phyloP scores from a whole-genome alignment of 2,113 vertebrate species.

The Cairina moschata region DNA sequence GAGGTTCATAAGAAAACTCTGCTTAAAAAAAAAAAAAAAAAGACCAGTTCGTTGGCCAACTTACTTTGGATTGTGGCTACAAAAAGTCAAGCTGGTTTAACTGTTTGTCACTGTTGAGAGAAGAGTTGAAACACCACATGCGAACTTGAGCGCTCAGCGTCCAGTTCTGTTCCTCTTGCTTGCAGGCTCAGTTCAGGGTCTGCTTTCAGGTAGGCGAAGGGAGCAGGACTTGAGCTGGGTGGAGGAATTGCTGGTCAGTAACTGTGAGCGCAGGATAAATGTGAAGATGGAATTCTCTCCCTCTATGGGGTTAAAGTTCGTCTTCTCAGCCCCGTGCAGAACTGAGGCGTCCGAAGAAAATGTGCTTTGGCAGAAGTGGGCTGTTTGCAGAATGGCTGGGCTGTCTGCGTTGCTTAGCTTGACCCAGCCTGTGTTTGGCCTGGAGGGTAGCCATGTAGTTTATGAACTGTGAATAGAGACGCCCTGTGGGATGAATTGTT shows the following conservation, averaged over 20 bases:
- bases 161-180: neutral
- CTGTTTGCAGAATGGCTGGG: constrained; percentile 37
- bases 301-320: constrained; percentile 18
- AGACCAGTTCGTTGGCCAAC: neutral
- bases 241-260: neutral
- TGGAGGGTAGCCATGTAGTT: constrained; percentile 51
- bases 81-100: neutral
- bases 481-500: constrained; percentile 9
- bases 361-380: constrained; percentile 21
- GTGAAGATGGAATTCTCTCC: neutral
- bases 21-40: neutral
- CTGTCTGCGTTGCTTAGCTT: constrained; percentile 52
- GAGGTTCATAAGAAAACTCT: neutral
- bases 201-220: neutral
- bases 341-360: constrained; percentile 48
- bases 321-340: neutral
- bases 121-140: neutral
- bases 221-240: neutral
- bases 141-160: neutral
- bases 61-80: neutral
- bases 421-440: constrained; percentile 64
- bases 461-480: constrained; percentile 57
- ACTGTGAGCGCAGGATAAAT: neutral
- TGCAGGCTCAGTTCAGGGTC: neutral
- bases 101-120: neutral